Percentiles rank a stretch among this genome's conserved stretches.
phyloP scores from a whole-genome alignment of 1,140 invertebrate genomes.

The Triops longicaudatus region DNA sequence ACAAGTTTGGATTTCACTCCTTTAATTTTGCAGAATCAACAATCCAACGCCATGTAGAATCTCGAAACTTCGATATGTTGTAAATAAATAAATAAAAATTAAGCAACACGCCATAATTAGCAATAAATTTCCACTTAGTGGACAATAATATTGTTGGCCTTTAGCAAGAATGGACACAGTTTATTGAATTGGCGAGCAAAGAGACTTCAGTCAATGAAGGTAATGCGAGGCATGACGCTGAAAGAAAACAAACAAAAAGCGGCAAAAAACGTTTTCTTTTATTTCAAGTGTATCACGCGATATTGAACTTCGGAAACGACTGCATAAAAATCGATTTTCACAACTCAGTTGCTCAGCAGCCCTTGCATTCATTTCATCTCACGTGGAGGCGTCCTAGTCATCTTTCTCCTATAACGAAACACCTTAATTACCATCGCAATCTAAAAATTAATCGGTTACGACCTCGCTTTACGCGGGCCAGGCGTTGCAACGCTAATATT shows the following conservation, averaged over 20 bases:
- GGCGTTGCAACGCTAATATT: too few species aligned
- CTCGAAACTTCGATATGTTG: too few species aligned
- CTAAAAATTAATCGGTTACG: too few species aligned
- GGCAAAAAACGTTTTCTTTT: neutral
- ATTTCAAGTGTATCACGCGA: neutral
- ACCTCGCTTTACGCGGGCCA: too few species aligned
- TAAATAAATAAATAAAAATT: too few species aligned
- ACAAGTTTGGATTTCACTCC: neutral
- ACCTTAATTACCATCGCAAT: too few species aligned
- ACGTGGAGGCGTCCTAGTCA: conserved; percentile 29
- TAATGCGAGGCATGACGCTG: neutral
- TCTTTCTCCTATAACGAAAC: conserved; percentile 29
- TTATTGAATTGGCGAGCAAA: conserved; percentile 11
- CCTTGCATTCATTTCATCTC: conserved; percentile 25
- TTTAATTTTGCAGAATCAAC: neutral
- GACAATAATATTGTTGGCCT: too few species aligned
- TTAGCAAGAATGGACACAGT: conserved; percentile 3
- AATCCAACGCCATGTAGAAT: neutral
- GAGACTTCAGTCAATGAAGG: neutral
- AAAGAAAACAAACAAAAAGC: conserved; percentile 5
- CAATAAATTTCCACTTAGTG: too few species aligned
- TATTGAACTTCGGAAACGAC: neutral
- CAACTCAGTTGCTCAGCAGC: neutral
- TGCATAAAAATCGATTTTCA: neutral
- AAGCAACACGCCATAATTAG: too few species aligned